Evolutionary conservation across 2,797 vertebrate species (phyloP), one percentile per base, ranked within the genome.

Genomic region (Nyctibius grandis): DNA sequence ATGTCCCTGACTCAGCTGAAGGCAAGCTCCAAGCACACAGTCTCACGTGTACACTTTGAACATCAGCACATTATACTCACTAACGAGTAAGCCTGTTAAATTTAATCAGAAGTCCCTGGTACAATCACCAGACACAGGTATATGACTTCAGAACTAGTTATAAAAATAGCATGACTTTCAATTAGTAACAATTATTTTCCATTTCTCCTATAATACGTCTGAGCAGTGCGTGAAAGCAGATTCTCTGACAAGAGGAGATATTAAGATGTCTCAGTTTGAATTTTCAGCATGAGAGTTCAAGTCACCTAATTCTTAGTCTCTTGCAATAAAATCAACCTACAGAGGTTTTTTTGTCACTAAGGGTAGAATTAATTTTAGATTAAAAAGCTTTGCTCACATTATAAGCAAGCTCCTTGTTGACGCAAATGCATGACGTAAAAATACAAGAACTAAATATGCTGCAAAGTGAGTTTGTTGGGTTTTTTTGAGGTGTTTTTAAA

Each of bases 381-480:
- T 36, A 47, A 57, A 88, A 89, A 80, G 22, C 68, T 75, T 80
- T 48, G 25, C 25, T 89, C 29, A 36, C 29, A 23, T 23, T 23
- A 12, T 31, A 85, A 70, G 11, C 26, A 63, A 80, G 16, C 16
- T 70, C 40, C 23, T 59, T 60, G n/a, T 50, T 54, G 33, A 65
- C 45, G 81, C 17, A 72, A n/a, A n/a, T 0, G 7, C 50, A 56
- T 44, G 23, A 38, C 18, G 33, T 48, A 69, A 79, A 93, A 64
- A 28, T 44, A 26, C 11, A 79, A 47, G 23, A 54, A 70, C 42
- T 63, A 61, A 67, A 34, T 31, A 64, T 7, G 28, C 18, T 12
- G 6, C 23, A 48, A 72, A 76, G 25, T 0, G 0, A 85, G 25
- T 42, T 28, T 28, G 23, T 11, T 44, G 9, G 10, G 3, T 29